Percentiles rank a stretch among this genome's conserved stretches.
These are phyloP conservation scores for Eutrigla gurnardus DNA, from an alignment of 2,797 vertebrate genomes.

Conservation along the genomic window DNA sequence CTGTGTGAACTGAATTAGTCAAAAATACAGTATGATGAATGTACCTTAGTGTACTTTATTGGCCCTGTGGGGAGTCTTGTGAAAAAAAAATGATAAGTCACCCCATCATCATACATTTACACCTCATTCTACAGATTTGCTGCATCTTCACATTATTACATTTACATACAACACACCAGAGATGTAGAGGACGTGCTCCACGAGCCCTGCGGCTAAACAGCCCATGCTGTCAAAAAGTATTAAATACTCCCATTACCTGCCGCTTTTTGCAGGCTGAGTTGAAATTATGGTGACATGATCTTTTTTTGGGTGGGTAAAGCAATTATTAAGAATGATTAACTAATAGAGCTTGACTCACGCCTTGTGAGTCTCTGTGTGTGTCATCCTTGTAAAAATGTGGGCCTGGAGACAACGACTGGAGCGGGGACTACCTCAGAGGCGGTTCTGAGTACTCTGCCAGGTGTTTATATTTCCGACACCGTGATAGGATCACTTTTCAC, in stretches of 20 bases:
- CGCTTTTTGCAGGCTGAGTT: slow-evolving; percentile 19
- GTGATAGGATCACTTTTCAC: too few relatives aligned
- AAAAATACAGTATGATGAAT: not conserved
- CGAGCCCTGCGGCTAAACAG: slow-evolving; percentile 46
- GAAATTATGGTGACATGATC: slow-evolving; percentile 17
- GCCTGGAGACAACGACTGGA: not conserved
- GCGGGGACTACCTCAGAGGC: not conserved
- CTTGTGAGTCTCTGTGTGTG: not conserved
- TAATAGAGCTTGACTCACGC: slow-evolving; percentile 6
- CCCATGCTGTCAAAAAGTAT: slow-evolving; percentile 49
- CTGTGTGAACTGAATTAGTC: slow-evolving; percentile 5
- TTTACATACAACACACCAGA: slow-evolving; percentile 24
- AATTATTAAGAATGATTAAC: slow-evolving; percentile 4
- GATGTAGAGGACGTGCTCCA: slow-evolving; percentile 11
- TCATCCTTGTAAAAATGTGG: not conserved
- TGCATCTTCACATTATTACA: slow-evolving; percentile 11
- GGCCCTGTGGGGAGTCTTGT: not conserved
- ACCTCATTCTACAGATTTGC: slow-evolving; percentile 14
- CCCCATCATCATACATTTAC: slow-evolving; percentile 7
- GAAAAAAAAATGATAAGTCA: slow-evolving; percentile 18
- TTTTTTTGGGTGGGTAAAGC: slow-evolving; percentile 2
- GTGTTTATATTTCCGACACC: not conserved
- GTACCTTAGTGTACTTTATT: not conserved
- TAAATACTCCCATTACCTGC: slow-evolving; percentile 45
- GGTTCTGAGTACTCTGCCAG: not conserved